Percentiles rank a stretch among this genome's conserved stretches.
Evolutionary conservation across 1,140 invertebrate species (phyloP).

Genomic region (Drosophila ficusphila): DNA sequence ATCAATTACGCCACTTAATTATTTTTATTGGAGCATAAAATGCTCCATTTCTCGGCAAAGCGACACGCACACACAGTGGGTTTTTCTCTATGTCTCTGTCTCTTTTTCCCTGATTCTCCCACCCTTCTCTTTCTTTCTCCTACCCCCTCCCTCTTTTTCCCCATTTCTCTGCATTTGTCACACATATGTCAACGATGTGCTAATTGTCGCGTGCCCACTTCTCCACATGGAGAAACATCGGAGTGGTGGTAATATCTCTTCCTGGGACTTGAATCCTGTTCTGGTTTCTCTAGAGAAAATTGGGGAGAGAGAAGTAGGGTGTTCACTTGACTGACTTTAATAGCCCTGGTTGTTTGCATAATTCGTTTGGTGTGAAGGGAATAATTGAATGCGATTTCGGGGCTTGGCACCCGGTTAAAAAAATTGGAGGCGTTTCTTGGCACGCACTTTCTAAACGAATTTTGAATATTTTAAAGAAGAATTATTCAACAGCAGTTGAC

Average conservation of each 20-base stretch:
- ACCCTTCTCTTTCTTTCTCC: not conserved
- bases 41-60: slow-evolving; percentile 71
- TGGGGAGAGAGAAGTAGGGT: not conserved
- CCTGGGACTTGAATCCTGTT: slow-evolving; percentile 1
- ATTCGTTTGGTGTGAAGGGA: slow-evolving; percentile 42
- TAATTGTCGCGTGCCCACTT: slow-evolving; percentile 78
- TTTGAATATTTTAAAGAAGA: slow-evolving; percentile 21
- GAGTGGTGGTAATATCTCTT: slow-evolving; percentile 8
- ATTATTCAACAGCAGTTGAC: slow-evolving; percentile 42
- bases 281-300: slow-evolving; percentile 15
- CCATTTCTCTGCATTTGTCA: slow-evolving; percentile 25
- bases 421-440: slow-evolving; percentile 43
- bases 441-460: slow-evolving; percentile 46
- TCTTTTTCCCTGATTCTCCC: not conserved
- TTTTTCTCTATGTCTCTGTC: not conserved
- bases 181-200: slow-evolving; percentile 79
- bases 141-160: not conserved
- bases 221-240: slow-evolving; percentile 31
- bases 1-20: slow-evolving; percentile 82
- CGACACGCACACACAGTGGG: slow-evolving; percentile 16
- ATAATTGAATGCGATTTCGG: slow-evolving; percentile 33
- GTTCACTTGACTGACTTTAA: slow-evolving; percentile 14
- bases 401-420: slow-evolving; percentile 49
- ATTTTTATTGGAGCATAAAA: slow-evolving; percentile 83
- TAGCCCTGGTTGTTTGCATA: slow-evolving; percentile 55